phyloP scores from a whole-genome alignment of 2,888 invertebrate species.

The Lomographa bimaculata region DNA sequence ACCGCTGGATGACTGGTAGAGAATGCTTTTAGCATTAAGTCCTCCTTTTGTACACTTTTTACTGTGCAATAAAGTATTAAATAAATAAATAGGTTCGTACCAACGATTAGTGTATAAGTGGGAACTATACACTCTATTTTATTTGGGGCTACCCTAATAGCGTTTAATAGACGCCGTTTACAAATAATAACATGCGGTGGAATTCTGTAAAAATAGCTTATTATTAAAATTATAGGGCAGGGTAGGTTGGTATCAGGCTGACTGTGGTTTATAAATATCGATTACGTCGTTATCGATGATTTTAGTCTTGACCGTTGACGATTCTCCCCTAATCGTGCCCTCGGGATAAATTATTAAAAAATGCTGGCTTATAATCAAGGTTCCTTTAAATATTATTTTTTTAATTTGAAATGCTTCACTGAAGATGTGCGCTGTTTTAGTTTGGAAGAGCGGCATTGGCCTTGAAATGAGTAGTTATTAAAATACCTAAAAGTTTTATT shows the following conservation, averaged over 20 bases:
- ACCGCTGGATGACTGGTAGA: no score
- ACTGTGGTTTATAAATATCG: conserved; percentile 16
- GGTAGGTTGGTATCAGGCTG: conserved; percentile 28
- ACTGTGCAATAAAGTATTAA: no score
- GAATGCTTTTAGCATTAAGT: no score
- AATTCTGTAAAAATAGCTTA: conserved; percentile 25
- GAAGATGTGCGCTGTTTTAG: no score
- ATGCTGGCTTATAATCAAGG: no score
- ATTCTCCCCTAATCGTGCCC: conserved; percentile 10
- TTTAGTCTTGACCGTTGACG: conserved; percentile 6
- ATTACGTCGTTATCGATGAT: conserved; percentile 23
- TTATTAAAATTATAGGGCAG: conserved; percentile 20
- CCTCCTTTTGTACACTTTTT: no score
- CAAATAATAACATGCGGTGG: conserved; percentile 33
- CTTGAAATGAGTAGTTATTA: no score
- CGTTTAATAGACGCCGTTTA: conserved; percentile 35
- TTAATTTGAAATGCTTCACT: no score
- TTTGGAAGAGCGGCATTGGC: no score
- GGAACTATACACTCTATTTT: conserved; percentile 34
- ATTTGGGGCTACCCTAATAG: conserved; percentile 37
- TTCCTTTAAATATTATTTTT: no score
- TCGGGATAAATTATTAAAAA: background rate
- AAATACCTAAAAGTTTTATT: no score
- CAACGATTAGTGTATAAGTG: conserved; percentile 35
- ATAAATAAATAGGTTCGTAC: conserved; percentile 31